Conservation (phyloP, 2,888 invertebrate genomes). For the Diplazon laetatorius region DNA sequence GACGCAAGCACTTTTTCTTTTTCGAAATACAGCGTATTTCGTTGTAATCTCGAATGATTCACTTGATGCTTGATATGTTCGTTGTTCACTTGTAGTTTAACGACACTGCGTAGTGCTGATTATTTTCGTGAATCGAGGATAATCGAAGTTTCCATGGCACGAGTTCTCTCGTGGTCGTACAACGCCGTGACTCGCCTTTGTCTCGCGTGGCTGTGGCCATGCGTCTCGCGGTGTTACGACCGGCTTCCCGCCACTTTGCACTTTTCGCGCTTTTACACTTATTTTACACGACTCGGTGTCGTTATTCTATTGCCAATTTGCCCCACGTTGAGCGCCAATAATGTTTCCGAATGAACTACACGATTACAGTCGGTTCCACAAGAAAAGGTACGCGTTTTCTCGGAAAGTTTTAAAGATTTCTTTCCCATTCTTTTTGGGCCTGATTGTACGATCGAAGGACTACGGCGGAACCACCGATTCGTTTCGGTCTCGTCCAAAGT, state of each 20-base stretch:
- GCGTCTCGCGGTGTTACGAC: background rate
- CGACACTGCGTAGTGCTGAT: background rate
- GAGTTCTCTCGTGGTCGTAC: constrained; percentile 1
- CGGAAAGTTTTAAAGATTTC: too few relatives aligned
- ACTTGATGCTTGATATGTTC: background rate
- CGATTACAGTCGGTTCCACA: too few relatives aligned
- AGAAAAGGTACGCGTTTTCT: too few relatives aligned
- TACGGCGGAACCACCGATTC: too few relatives aligned
- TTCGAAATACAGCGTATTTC: too few relatives aligned
- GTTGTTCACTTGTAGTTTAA: background rate
- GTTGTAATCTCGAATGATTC: too few relatives aligned
- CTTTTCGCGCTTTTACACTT: constrained; percentile 21
- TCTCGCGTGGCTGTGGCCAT: constrained; percentile 16
- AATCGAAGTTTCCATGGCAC: background rate
- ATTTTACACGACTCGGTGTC: constrained; percentile 29
- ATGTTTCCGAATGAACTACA: constrained; percentile 26
- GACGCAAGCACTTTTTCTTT: too few relatives aligned
- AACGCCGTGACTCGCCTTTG: constrained; percentile 24
- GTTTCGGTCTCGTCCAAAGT: too few relatives aligned
- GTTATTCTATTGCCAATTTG: constrained; percentile 21
- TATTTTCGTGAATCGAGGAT: background rate
- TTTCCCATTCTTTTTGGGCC: too few relatives aligned
- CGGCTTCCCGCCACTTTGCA: constrained; percentile 8
- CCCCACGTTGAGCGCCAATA: constrained; percentile 44
- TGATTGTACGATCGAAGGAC: too few relatives aligned